phyloP scores from a whole-genome alignment of 2,797 vertebrate genomes.

The Crossoptilon crossoptilon region DNA sequence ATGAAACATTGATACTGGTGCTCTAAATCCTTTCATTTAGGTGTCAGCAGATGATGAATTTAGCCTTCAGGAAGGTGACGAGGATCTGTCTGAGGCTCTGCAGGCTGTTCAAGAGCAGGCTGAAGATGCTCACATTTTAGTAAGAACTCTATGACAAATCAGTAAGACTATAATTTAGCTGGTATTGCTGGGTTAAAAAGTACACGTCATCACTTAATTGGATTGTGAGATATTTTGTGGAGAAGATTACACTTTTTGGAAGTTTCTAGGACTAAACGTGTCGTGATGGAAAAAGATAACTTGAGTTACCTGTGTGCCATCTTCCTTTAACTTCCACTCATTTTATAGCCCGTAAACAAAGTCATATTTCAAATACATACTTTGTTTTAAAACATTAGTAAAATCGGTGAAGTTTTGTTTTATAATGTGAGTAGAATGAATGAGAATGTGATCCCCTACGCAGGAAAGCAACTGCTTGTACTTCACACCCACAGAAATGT shows the following conservation, averaged over 20 bases:
- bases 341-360: not conserved
- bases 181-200: not conserved
- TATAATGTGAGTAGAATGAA: not conserved
- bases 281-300: not conserved
- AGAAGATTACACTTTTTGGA: not conserved
- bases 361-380: not conserved
- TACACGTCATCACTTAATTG: not conserved
- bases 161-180: not conserved
- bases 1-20: not conserved
- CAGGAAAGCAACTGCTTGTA: not conserved
- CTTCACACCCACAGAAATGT: not conserved
- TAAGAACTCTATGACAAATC: conserved; percentile 52
- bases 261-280: not conserved
- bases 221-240: not conserved
- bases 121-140: conserved; percentile 70
- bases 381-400: not conserved
- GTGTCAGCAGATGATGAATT: conserved; percentile 79
- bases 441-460: not conserved
- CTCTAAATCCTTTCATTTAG: conserved; percentile 54
- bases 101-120: conserved; percentile 74
- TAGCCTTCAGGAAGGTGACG: conserved; percentile 82
- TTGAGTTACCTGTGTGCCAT: not conserved
- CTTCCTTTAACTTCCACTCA: not conserved
- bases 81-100: conserved; percentile 81
- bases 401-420: not conserved